phyloP scores from a whole-genome alignment of 2,888 invertebrate species.

The Thecophora atra region DNA sequence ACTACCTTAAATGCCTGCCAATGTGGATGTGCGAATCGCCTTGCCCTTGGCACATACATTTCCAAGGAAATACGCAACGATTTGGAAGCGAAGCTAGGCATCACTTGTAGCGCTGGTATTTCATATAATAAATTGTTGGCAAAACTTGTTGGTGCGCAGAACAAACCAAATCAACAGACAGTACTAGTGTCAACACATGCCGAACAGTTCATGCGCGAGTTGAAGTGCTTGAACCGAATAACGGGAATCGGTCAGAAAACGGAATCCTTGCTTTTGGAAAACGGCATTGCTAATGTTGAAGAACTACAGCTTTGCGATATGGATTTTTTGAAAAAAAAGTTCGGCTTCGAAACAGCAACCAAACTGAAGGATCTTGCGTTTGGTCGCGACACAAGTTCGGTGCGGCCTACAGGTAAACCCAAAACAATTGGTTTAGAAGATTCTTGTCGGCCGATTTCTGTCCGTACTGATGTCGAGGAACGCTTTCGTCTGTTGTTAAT shows the following conservation, averaged over 20 bases:
- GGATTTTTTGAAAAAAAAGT: slow-evolving; percentile 71
- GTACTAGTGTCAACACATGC: slow-evolving; percentile 77
- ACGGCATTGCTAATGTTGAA: slow-evolving; percentile 74
- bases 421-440: slow-evolving; percentile 84
- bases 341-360: slow-evolving; percentile 76
- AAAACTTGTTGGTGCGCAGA: slow-evolving; percentile 76
- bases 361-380: slow-evolving; percentile 76
- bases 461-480: slow-evolving; percentile 78
- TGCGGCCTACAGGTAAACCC: slow-evolving; percentile 80
- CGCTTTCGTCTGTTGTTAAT: slow-evolving; percentile 76
- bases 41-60: slow-evolving; percentile 77
- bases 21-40: slow-evolving; percentile 78
- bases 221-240: slow-evolving; percentile 72
- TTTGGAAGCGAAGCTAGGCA: slow-evolving; percentile 74
- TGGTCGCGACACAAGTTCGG: slow-evolving; percentile 78
- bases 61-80: slow-evolving; percentile 80
- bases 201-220: slow-evolving; percentile 72
- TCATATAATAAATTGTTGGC: slow-evolving; percentile 86
- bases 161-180: slow-evolving; percentile 87
- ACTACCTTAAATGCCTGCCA: slow-evolving; percentile 69
- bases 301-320: slow-evolving; percentile 74
- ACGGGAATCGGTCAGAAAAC: slow-evolving; percentile 82
- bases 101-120: slow-evolving; percentile 85
- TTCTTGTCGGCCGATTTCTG: slow-evolving; percentile 77
- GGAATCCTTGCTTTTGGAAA: slow-evolving; percentile 71